phyloP scores from a whole-genome alignment of 1,140 invertebrate species.

The Drosophila biarmipes region DNA sequence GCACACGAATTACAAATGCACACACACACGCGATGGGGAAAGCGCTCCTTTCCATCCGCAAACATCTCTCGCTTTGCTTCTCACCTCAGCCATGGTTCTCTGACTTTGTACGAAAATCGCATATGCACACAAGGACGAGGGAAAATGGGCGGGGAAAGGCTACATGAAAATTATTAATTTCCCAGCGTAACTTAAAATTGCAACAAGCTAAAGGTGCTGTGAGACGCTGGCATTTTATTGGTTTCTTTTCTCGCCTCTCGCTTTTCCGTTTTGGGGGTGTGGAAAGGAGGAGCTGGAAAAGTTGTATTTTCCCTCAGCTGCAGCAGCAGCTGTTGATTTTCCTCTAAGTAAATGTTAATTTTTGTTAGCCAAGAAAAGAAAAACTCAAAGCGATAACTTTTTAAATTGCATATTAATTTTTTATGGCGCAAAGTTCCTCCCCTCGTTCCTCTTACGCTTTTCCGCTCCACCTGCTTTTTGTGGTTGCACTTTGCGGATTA shows the following conservation, averaged over 20 bases:
- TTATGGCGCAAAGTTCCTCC: constrained; percentile 43
- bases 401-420: constrained; percentile 75
- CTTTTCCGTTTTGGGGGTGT: constrained; percentile 2
- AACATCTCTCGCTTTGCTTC: constrained; percentile 39
- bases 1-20: constrained; percentile 75
- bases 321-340: constrained; percentile 50
- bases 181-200: constrained; percentile 70
- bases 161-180: constrained; percentile 77
- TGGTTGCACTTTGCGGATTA: constrained; percentile 50
- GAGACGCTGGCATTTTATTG: constrained; percentile 43
- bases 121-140: constrained; percentile 47
- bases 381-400: constrained; percentile 62
- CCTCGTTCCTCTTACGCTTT: not conserved
- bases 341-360: constrained; percentile 60
- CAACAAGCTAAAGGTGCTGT: constrained; percentile 59
- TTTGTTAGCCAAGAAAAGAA: constrained; percentile 43
- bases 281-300: constrained; percentile 31
- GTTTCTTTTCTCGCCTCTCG: constrained; percentile 15
- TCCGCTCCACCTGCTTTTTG: constrained; percentile 16
- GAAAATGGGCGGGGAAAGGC: constrained; percentile 26
- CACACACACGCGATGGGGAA: constrained; percentile 22
- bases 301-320: constrained; percentile 13
- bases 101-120: constrained; percentile 57
- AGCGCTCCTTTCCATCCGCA: constrained; percentile 7
- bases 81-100: constrained; percentile 44